These are phyloP conservation scores for Hyaena hyaena DNA, from an alignment of 2,113 vertebrate species.

Conservation along the genomic window DNA sequence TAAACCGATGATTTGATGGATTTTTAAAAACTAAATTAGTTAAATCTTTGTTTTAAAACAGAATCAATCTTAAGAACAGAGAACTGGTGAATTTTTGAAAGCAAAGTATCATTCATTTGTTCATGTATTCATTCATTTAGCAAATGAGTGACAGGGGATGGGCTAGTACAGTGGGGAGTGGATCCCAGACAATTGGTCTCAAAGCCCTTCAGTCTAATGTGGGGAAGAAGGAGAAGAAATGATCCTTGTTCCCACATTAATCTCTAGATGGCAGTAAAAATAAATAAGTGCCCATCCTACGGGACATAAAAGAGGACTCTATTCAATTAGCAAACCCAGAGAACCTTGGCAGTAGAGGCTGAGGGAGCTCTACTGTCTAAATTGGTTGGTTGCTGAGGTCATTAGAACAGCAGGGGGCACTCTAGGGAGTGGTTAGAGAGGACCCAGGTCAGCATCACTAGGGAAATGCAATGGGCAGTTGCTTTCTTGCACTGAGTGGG, in stretches of 20 bases:
- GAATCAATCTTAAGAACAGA: not conserved
- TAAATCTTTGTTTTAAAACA: slow-evolving; percentile 33
- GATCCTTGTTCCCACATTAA: not conserved
- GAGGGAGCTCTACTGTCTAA: too few species aligned
- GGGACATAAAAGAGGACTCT: not conserved
- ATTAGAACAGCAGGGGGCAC: not conserved
- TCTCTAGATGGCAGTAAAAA: not conserved
- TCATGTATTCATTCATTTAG: not conserved
- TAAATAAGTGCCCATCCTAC: not conserved
- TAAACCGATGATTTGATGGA: not conserved
- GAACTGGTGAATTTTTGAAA: not conserved
- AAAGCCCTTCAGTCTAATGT: not conserved
- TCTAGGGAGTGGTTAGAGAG: not conserved
- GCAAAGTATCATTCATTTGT: not conserved
- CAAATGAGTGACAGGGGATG: not conserved
- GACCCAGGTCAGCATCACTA: not conserved
- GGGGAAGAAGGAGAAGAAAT: not conserved
- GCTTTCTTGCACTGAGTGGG: not conserved
- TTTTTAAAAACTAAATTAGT: not conserved
- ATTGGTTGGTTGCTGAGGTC: too few species aligned
- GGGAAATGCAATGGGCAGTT: not conserved
- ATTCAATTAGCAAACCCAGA: not conserved
- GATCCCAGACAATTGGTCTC: not conserved
- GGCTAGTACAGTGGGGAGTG: not conserved
- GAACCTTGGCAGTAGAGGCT: not conserved